Conservation (phyloP, 2,113 vertebrate species). For the Pelecanoides urinatrix region DNA sequence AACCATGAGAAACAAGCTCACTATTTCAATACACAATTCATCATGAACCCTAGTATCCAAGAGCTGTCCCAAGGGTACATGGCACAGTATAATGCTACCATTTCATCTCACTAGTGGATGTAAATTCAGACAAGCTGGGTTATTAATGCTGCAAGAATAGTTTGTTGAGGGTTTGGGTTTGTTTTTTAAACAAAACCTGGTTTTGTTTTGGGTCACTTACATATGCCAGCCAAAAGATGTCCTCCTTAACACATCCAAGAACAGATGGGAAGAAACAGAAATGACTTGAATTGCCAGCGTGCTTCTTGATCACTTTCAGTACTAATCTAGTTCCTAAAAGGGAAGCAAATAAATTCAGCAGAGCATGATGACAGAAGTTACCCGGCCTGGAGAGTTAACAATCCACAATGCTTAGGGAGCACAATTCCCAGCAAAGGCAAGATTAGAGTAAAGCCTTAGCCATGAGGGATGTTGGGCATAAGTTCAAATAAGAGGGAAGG, state of each 20-base stretch:
- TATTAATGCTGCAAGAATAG: not conserved
- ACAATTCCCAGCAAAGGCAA: not conserved
- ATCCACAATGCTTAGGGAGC: not conserved
- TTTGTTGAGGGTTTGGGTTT: not conserved
- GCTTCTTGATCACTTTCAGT: not conserved
- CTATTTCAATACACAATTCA: not conserved
- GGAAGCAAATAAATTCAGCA: not conserved
- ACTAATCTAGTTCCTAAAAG: not conserved
- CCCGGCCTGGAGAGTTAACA: not conserved
- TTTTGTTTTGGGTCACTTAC: not conserved
- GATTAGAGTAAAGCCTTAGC: not conserved
- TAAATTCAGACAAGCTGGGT: not conserved
- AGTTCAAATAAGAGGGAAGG: not conserved
- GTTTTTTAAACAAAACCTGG: not conserved
- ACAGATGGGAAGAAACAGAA: not conserved
- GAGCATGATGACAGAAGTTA: not conserved
- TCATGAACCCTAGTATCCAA: not conserved
- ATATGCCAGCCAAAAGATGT: conserved; percentile 18
- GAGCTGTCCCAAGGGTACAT: not conserved
- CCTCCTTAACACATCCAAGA: not conserved
- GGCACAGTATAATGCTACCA: not conserved
- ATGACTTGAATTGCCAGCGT: not conserved
- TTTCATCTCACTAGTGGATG: not conserved
- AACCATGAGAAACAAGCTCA: not conserved
- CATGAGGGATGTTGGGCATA: not conserved